Conservation (phyloP, 2,113 vertebrate genomes). For the Neolamprologus tretocephalus region DNA sequence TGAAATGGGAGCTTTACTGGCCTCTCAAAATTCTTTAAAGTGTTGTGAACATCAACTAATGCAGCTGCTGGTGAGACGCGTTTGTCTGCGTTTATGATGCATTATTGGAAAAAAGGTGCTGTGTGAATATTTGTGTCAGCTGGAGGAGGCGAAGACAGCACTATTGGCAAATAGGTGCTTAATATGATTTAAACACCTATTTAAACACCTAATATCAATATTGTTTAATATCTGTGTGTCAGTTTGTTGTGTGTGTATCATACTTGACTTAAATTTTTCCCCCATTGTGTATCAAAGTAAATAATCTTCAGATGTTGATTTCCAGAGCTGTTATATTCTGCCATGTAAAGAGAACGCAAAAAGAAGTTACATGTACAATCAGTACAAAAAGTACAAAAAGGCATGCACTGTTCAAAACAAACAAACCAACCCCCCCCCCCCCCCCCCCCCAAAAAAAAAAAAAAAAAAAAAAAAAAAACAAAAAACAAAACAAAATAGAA, state of each 20-base stretch:
- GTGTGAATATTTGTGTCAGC: neutral
- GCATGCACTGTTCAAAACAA: neutral
- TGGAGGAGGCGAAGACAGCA: neutral
- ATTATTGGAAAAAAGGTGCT: neutral
- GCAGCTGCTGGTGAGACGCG: neutral
- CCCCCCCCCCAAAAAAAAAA: too few relatives aligned
- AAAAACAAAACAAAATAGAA: too few relatives aligned
- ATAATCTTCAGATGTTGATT: neutral
- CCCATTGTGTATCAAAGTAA: neutral
- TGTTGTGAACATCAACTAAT: neutral
- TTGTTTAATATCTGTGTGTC: neutral
- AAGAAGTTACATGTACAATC: neutral
- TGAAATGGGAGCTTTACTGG: neutral
- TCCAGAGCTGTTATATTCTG: neutral
- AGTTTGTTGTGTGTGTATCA: neutral
- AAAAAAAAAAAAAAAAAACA: accelerated
- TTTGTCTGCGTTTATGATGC: neutral
- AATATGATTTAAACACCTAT: neutral
- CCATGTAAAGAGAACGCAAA: neutral
- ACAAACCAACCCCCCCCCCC: neutral
- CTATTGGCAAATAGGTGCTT: neutral
- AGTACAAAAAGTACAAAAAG: neutral
- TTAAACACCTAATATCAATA: neutral
- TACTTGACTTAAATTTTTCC: neutral
- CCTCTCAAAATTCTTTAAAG: neutral